A percentile compares a stretch with the other conserved stretches of the same genome.
Evolutionary conservation across 2,113 vertebrate genomes (phyloP).

Genomic region (Thryonomys swinderianus): DNA sequence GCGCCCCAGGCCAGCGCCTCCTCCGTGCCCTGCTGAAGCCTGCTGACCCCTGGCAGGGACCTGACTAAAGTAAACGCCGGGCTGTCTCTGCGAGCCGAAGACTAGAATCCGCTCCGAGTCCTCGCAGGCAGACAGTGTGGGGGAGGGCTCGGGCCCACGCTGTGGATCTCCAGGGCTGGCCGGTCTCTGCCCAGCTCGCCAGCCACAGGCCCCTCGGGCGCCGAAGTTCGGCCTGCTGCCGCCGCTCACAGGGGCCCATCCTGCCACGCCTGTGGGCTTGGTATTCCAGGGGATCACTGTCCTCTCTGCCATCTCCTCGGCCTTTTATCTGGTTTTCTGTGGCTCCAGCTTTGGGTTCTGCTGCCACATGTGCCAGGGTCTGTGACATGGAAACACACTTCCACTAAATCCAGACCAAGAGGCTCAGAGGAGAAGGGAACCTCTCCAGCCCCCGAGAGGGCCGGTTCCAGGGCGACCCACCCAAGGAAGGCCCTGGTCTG

Average conservation of each 20-base stretch:
- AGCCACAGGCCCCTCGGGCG: background rate
- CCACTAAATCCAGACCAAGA: background rate
- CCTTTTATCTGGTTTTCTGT: background rate
- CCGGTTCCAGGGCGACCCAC: background rate
- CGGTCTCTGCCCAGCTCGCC: background rate
- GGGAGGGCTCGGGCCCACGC: background rate
- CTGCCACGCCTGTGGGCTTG: rapidly evolving
- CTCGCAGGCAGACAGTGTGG: background rate
- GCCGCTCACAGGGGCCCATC: rapidly evolving
- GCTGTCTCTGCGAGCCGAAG: background rate
- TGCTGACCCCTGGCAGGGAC: background rate
- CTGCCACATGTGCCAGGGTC: background rate
- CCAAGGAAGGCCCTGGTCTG: background rate
- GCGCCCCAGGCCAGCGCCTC: background rate
- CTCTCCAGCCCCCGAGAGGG: background rate
- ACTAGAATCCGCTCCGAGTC: rapidly evolving
- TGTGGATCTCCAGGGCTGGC: background rate
- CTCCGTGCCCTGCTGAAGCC: background rate
- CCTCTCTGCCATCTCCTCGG: background rate
- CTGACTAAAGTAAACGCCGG: background rate
- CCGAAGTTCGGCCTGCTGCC: rapidly evolving
- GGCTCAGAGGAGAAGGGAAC: background rate
- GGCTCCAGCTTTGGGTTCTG: background rate
- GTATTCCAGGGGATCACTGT: background rate
- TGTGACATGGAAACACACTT: background rate